Percentiles rank a stretch among this genome's conserved stretches.
Evolutionary conservation across 2,797 vertebrate genomes (phyloP).

Genomic region (Peromyscus melanophrys): DNA sequence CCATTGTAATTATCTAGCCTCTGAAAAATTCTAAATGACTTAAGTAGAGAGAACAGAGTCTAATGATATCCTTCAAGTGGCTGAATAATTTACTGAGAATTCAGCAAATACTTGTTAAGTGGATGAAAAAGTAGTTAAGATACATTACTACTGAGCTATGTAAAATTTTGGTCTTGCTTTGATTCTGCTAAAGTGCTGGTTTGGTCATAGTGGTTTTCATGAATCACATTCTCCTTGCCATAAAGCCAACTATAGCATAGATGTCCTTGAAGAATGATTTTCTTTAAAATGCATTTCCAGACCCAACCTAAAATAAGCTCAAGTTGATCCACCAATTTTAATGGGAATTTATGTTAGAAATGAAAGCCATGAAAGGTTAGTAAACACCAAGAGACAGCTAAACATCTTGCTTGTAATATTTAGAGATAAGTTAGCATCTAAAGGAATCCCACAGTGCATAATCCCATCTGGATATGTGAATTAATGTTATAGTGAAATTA

Average conservation of each 20-base stretch:
- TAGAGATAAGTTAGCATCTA: conserved; percentile 55
- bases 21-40: not conserved
- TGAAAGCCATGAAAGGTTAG: conserved; percentile 75
- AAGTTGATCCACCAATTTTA: conserved; percentile 65
- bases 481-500: conserved; percentile 70
- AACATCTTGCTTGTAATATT: conserved; percentile 75
- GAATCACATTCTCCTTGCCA: conserved; percentile 13
- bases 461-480: conserved; percentile 69
- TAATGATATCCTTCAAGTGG: not conserved
- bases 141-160: not conserved
- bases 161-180: conserved; percentile 45
- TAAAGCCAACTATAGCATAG: conserved; percentile 43
- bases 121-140: conserved; percentile 22
- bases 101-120: conserved; percentile 32
- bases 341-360: conserved; percentile 77
- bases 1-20: conserved; percentile 22
- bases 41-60: not conserved
- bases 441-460: conserved; percentile 60
- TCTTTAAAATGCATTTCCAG: conserved; percentile 36
- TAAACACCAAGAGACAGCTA: conserved; percentile 72
- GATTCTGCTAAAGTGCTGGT: conserved; percentile 30
- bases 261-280: conserved; percentile 67
- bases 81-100: not conserved
- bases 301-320: conserved; percentile 51
- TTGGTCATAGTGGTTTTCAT: not conserved